Conservation (phyloP, 2,113 vertebrate species). For the Enhydra lutris region DNA sequence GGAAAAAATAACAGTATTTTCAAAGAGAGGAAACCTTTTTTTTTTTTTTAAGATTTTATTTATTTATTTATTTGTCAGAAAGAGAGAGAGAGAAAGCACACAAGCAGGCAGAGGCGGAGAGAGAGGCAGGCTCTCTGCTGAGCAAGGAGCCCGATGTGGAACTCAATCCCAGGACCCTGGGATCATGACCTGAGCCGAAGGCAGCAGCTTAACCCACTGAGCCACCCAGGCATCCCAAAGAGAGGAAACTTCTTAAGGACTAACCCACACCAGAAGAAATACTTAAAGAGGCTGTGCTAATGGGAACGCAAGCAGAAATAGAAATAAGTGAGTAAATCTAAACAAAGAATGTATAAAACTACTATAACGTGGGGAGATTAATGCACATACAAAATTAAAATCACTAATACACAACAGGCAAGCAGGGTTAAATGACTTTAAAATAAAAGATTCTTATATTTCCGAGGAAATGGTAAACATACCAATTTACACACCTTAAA, state of each 20-base stretch:
- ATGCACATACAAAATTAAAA: not conserved
- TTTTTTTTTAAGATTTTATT: too few relatives aligned
- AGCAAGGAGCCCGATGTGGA: too few relatives aligned
- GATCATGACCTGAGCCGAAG: too few relatives aligned
- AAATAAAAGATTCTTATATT: not conserved
- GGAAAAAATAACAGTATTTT: not conserved
- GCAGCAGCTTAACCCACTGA: too few relatives aligned
- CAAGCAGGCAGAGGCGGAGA: too few relatives aligned
- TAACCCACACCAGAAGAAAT: not conserved
- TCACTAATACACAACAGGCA: not conserved
- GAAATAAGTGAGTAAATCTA: not conserved
- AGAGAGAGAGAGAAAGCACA: too few relatives aligned
- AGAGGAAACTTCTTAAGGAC: not conserved
- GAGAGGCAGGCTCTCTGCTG: too few relatives aligned
- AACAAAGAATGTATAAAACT: not conserved
- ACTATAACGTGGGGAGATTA: not conserved
- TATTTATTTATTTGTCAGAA: too few relatives aligned
- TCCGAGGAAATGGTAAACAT: not conserved
- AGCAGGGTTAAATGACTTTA: not conserved
- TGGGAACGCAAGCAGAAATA: not conserved
- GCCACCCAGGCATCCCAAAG: too few relatives aligned
- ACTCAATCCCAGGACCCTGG: too few relatives aligned
- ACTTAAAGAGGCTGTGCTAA: not conserved
- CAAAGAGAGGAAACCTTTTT: not conserved
- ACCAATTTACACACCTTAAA: not conserved